Conservation (phyloP, 37 sponge, comb jelly and placozoan species). For the Halichondria panicea region DNA sequence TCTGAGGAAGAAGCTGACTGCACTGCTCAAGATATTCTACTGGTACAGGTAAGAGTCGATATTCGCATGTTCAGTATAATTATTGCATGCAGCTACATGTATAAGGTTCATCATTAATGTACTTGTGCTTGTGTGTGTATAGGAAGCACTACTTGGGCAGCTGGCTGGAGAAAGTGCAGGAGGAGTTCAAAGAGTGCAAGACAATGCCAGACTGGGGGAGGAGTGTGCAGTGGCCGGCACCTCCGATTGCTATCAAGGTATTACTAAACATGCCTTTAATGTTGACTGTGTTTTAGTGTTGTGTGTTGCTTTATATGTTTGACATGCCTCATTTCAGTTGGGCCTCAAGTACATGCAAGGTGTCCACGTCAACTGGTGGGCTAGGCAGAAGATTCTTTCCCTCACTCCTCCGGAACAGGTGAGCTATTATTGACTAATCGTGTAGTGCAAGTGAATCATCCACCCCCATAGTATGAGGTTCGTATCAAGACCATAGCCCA, state of each 20-base stretch:
- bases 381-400: conserved; percentile 15
- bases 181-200: conserved; percentile 32
- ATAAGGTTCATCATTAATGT: neutral
- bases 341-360: conserved; percentile 1
- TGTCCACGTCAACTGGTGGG: conserved; percentile 67
- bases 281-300: neutral
- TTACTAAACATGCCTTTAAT: neutral
- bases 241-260: conserved; percentile 50
- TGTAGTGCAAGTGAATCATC: neutral
- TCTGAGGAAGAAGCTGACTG: conserved; percentile 17
- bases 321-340: neutral
- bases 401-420: conserved; percentile 47
- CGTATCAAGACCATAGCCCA: conserved; percentile 48
- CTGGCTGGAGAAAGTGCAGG: conserved; percentile 46
- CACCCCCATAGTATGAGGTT: conserved; percentile 29
- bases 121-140: neutral
- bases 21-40: neutral
- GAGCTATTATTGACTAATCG: neutral
- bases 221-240: conserved; percentile 46
- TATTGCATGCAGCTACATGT: too few relatives aligned
- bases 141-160: conserved; percentile 23
- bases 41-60: conserved; percentile 13
- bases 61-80: neutral
- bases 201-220: conserved; percentile 31
- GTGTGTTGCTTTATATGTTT: neutral